Evolutionary conservation across 1,140 invertebrate species (phyloP).

Genomic region (Bombus sibiricus): DNA sequence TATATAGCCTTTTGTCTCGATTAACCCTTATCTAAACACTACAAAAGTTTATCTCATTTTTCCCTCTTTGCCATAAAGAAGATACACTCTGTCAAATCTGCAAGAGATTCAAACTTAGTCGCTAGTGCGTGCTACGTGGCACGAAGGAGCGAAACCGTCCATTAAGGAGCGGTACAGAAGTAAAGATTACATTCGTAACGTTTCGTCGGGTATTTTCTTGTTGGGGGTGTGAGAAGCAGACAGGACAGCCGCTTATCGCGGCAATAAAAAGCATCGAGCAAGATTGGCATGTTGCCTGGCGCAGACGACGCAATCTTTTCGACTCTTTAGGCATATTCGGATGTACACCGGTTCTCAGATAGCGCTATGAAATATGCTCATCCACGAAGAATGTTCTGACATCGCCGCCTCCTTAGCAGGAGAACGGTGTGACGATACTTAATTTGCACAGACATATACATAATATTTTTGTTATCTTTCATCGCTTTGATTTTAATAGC

Average conservation of each 20-base stretch:
- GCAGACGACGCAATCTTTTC: conserved; percentile 59
- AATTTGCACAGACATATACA: not conserved
- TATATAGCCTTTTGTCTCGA: not conserved
- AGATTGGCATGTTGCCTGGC: conserved; percentile 76
- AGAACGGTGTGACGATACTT: not conserved
- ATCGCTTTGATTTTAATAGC: not conserved
- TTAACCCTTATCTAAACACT: not conserved
- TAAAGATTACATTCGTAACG: conserved; percentile 76
- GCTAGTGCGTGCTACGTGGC: conserved; percentile 34
- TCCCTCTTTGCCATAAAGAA: conserved; percentile 21
- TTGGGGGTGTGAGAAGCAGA: conserved; percentile 49
- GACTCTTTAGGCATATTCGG: conserved; percentile 59
- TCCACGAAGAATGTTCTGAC: conserved; percentile 64
- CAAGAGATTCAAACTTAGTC: conserved; percentile 21
- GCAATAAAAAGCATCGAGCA: conserved; percentile 77
- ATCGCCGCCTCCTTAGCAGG: conserved; percentile 9
- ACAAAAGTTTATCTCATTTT: not conserved
- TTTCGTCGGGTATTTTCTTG: conserved; percentile 58
- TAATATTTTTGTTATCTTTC: not conserved
- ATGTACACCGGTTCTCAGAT: conserved; percentile 66
- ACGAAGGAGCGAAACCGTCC: conserved; percentile 42
- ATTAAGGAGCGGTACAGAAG: conserved; percentile 65
- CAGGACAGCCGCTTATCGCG: conserved; percentile 71
- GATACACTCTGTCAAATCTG: conserved; percentile 46
- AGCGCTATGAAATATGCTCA: conserved; percentile 77